Evolutionary conservation across 2,797 vertebrate genomes (phyloP).

Genomic region (Protosalanx chinensis): DNA sequence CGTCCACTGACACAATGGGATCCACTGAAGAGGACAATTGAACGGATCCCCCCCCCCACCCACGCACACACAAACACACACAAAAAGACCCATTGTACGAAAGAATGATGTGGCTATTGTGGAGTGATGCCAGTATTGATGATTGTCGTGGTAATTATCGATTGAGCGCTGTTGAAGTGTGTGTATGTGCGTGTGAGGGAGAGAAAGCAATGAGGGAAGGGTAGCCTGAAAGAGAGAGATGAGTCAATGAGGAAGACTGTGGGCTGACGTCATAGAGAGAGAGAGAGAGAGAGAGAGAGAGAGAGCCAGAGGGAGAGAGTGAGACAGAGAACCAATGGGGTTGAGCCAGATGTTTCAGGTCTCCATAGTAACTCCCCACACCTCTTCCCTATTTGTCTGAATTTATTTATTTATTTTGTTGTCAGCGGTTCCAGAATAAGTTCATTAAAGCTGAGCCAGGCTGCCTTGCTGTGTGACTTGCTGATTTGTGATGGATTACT

Average conservation of each 20-base stretch:
- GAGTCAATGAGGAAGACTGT: neutral
- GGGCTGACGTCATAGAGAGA: neutral
- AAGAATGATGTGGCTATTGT: slow-evolving; percentile 32
- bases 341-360: slow-evolving; percentile 76
- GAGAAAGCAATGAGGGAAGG: neutral
- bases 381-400: slow-evolving; percentile 63
- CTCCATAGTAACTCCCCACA: slow-evolving; percentile 76
- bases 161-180: slow-evolving; percentile 22
- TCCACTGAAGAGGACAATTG: slow-evolving; percentile 7
- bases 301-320: slow-evolving; percentile 60
- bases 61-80: neutral
- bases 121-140: slow-evolving; percentile 20
- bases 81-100: slow-evolving; percentile 11
- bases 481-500: slow-evolving; percentile 78
- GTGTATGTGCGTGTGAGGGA: slow-evolving; percentile 20
- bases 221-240: slow-evolving; percentile 1
- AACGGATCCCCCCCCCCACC: neutral
- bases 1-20: neutral
- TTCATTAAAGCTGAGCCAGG: slow-evolving; percentile 77
- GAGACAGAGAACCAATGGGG: slow-evolving; percentile 72
- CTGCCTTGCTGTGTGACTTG: slow-evolving; percentile 72
- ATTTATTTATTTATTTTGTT: slow-evolving; percentile 76
- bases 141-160: slow-evolving; percentile 45
- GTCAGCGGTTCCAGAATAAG: slow-evolving; percentile 76
- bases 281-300: slow-evolving; percentile 9